Base-by-base conservation (phyloP, 1,140 invertebrate genomes). In the Cydia splendana region DNA sequence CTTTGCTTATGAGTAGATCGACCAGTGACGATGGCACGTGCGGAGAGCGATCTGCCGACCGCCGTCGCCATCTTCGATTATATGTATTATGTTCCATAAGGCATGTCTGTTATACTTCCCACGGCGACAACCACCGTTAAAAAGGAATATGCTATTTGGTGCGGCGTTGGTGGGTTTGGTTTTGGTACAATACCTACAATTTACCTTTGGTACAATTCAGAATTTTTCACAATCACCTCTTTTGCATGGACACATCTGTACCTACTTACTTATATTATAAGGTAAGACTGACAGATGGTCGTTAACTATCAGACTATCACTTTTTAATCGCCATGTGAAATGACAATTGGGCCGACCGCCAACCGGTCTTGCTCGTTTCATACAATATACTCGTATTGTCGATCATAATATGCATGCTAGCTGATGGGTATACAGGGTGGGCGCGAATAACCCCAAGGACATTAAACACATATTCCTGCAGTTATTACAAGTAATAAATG, bases 1-100 rank as follows among this genome's bases (percentile, higher is more conserved):
- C 87, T 88, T 82, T 80, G 80, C 87, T 84, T 87, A 79, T 86
- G 84, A 87, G 82, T 79, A 77, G 53, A 77, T 34, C 65, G 65
- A 38, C 13, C 65, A 69, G 65, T 38, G 67, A 71, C 67, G 30
- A 71, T 38, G 30, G 67, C 67, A 71, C 30, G 67, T 71, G 67
- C 67, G 67, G n/a, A 38, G 67, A 18, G 67, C 30, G 12, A 71
- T 38, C 67, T 71, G 67, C 30, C 30, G 67, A 71, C 38, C 30
- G 38, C 67, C 34, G n/a, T 42, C 67, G 67, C 15, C 15, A 62
- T 62, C 9, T 62, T 24, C 57, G 57, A 12, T 12, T 62, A n/a
- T 62, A 18, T 53, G 51, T 53, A 15, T 53, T 53, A 20, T 62
- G 57, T 9, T 62, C 18, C 1, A 7, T n/a, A 62, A 62, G 57